Evolutionary conservation across 1,140 invertebrate species (phyloP).

Genomic region (Leptoteleia sp.): DNA sequence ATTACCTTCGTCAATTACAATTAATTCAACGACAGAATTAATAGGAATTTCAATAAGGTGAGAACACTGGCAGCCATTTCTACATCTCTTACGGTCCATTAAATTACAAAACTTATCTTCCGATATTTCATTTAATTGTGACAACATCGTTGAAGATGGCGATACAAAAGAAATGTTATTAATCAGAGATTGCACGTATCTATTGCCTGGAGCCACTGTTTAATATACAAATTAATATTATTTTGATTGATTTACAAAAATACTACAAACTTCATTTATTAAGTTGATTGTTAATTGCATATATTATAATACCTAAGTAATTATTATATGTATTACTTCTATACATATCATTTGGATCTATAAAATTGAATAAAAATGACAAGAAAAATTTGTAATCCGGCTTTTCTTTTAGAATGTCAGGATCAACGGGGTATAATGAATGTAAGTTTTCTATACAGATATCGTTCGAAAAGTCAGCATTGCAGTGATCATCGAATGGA

Average conservation of each 20-base stretch:
- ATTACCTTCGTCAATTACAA: slow-evolving; percentile 83
- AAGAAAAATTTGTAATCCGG: slow-evolving; percentile 90
- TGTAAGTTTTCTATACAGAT: slow-evolving; percentile 89
- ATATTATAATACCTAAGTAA: too few species aligned
- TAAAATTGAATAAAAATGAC: slow-evolving; percentile 89
- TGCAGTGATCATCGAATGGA: slow-evolving; percentile 87
- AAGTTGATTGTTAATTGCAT: too few species aligned
- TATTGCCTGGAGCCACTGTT: slow-evolving; percentile 42
- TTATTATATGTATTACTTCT: too few species aligned
- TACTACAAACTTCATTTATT: too few species aligned
- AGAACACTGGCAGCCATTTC: slow-evolving; percentile 79
- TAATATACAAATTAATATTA: too few species aligned
- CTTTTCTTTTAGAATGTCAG: slow-evolving; percentile 84
- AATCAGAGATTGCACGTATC: slow-evolving; percentile 56
- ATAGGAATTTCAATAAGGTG: slow-evolving; percentile 81
- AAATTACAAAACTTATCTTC: slow-evolving; percentile 74
- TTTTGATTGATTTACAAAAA: too few species aligned
- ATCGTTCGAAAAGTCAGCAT: slow-evolving; percentile 84
- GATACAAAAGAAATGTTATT: slow-evolving; percentile 80
- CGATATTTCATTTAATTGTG: slow-evolving; percentile 78
- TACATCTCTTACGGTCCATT: slow-evolving; percentile 74
- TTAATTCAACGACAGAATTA: slow-evolving; percentile 81
- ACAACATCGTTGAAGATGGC: slow-evolving; percentile 80
- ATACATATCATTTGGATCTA: too few species aligned
- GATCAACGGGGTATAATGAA: slow-evolving; percentile 84